phyloP scores from a whole-genome alignment of 2,113 vertebrate species.

The Taxidea taxus region DNA sequence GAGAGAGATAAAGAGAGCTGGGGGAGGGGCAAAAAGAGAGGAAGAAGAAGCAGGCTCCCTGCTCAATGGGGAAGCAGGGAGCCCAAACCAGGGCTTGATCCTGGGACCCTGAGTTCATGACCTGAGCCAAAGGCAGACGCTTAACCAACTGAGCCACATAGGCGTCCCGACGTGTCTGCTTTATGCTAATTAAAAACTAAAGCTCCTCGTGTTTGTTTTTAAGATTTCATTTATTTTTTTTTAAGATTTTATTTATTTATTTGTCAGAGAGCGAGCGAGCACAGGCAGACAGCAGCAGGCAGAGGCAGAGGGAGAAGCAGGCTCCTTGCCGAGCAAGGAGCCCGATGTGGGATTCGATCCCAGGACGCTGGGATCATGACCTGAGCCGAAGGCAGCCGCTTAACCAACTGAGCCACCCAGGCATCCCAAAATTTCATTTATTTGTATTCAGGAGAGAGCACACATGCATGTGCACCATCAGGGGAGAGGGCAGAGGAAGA shows the following conservation, averaged over 20 bases:
- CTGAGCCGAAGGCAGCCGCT: no score
- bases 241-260: no score
- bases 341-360: no score
- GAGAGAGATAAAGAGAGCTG: neutral
- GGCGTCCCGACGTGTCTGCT: neutral
- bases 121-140: neutral
- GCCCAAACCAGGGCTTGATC: neutral
- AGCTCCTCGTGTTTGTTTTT: neutral
- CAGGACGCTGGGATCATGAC: no score
- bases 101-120: neutral
- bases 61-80: neutral
- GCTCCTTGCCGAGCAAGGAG: no score
- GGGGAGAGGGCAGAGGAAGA: neutral
- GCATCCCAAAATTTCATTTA: neutral
- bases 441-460: neutral
- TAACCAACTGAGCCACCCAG: no score
- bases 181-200: neutral
- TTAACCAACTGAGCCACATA: neutral
- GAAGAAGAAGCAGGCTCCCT: neutral
- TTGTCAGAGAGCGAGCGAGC: no score
- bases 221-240: neutral
- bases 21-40: neutral
- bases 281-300: no score
- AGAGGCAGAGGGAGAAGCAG: no score
- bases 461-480: fast-evolving